Conservation (phyloP, 2,888 invertebrate species). For the Leptogaster cylindrica region DNA sequence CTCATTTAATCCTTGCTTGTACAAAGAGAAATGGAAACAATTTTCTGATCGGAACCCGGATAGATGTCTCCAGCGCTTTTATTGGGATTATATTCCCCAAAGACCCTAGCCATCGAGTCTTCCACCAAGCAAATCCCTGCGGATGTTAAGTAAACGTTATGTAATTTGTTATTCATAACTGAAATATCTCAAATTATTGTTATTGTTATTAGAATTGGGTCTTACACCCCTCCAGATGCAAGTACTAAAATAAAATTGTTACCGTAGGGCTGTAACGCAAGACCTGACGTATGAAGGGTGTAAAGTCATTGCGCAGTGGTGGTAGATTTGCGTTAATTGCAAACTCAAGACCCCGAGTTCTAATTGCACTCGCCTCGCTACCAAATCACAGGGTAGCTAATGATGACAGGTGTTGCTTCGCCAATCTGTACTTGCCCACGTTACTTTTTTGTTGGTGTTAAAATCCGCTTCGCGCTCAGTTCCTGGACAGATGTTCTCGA, state of each 20-base stretch:
- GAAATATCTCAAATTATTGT: constrained; percentile 41
- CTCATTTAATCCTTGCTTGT: constrained; percentile 21
- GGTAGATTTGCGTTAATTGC: constrained; percentile 28
- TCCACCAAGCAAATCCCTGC: constrained; percentile 15
- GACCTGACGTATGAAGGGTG: constrained; percentile 32
- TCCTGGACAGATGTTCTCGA: constrained; percentile 42
- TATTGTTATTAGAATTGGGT: constrained; percentile 10
- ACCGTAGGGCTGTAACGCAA: constrained; percentile 5
- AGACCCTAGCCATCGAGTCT: constrained; percentile 14
- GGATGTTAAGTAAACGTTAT: constrained; percentile 44
- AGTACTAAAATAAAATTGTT: constrained; percentile 18
- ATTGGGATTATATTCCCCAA: constrained; percentile 43
- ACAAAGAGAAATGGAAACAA: constrained; percentile 44
- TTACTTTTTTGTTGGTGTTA: constrained; percentile 1
- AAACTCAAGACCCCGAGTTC: constrained; percentile 11
- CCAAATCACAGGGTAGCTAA: not conserved
- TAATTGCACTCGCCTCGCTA: constrained; percentile 31
- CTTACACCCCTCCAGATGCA: constrained; percentile 6
- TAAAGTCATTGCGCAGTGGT: constrained; percentile 8
- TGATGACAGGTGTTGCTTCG: constrained; percentile 45
- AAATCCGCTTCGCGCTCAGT: not conserved
- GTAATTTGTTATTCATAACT: constrained; percentile 49
- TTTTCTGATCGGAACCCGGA: constrained; percentile 44
- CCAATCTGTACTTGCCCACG: constrained; percentile 39
- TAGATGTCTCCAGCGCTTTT: constrained; percentile 39